These are phyloP conservation scores for Mus pahari DNA, from an alignment of 2,113 vertebrate genomes.

Conservation along the genomic window DNA sequence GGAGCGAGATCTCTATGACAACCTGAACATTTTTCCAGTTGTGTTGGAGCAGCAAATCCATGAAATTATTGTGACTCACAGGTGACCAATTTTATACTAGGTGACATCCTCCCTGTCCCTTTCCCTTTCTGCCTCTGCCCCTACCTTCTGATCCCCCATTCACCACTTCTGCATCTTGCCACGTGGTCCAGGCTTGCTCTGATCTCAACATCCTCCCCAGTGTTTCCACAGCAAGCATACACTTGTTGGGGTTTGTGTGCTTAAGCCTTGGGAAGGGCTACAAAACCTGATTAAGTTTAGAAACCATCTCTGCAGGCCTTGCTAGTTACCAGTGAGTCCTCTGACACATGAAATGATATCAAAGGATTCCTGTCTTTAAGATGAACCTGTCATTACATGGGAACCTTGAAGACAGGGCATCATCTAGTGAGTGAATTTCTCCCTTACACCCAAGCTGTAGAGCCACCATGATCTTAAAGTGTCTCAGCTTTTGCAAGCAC, in stretches of 20 bases:
- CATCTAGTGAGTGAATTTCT: neutral
- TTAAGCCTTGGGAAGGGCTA: neutral
- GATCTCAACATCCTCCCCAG: neutral
- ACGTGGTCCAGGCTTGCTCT: neutral
- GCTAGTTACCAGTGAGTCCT: too few relatives aligned
- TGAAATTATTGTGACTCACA: neutral
- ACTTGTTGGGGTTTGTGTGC: neutral
- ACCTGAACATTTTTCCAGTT: neutral
- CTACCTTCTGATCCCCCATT: neutral
- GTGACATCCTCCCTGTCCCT: neutral
- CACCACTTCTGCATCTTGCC: neutral
- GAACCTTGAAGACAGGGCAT: neutral
- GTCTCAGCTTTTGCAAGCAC: neutral
- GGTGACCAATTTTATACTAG: neutral
- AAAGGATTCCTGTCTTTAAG: neutral
- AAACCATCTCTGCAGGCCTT: neutral
- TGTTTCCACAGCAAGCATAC: too few relatives aligned
- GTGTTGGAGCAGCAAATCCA: neutral
- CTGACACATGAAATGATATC: neutral
- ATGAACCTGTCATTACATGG: fast-evolving
- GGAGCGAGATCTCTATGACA: neutral
- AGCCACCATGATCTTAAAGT: neutral
- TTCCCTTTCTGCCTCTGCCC: neutral
- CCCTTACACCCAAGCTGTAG: neutral
- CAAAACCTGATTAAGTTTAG: neutral